Conservation (phyloP, 2,888 invertebrate genomes). For the Yponomeuta malinellus region DNA sequence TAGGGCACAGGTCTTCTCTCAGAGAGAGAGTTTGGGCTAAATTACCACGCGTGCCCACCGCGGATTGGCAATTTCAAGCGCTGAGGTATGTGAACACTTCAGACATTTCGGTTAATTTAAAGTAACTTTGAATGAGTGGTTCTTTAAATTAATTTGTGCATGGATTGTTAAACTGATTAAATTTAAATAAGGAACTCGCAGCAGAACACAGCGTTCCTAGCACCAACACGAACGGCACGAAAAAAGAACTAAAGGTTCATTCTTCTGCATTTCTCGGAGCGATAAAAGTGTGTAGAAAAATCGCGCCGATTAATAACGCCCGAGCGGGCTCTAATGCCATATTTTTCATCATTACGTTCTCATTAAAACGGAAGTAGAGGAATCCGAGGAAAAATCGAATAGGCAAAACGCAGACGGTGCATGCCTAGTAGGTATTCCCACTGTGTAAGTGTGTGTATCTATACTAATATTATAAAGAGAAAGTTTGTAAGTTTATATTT, state of each 20-base stretch:
- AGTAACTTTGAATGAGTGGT: too few relatives aligned
- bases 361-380: conserved; percentile 53
- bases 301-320: conserved; percentile 47
- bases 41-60: too few relatives aligned
- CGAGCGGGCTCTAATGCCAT: conserved; percentile 46
- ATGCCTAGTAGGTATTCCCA: not conserved
- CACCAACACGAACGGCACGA: conserved; percentile 27
- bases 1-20: too few relatives aligned
- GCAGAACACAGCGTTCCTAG: not conserved
- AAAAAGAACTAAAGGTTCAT: conserved; percentile 34
- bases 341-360: conserved; percentile 68
- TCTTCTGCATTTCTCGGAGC: conserved; percentile 20
- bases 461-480: not conserved
- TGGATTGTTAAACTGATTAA: not conserved
- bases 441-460: not conserved
- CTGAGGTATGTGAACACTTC: too few relatives aligned
- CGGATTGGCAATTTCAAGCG: too few relatives aligned
- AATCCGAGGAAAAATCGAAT: conserved; percentile 36
- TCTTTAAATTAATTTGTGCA: too few relatives aligned
- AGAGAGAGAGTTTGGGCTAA: too few relatives aligned
- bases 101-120: too few relatives aligned
- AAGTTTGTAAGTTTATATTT: too few relatives aligned
- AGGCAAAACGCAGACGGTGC: conserved; percentile 26
- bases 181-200: not conserved
- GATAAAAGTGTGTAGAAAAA: conserved; percentile 39